Base-by-base conservation (phyloP, 2,797 vertebrate genomes). In the Morelia viridis region DNA sequence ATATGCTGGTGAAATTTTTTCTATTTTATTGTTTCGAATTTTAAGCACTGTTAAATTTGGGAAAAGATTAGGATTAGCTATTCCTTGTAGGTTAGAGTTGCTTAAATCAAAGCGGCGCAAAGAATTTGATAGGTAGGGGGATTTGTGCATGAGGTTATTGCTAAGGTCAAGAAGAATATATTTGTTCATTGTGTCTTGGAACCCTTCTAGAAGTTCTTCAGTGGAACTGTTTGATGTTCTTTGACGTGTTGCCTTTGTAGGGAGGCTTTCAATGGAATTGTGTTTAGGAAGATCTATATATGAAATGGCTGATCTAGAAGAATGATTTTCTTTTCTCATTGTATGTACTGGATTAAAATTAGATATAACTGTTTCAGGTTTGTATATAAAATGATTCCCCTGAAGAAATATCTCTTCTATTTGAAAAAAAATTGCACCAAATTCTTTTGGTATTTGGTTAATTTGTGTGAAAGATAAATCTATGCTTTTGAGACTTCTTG, bases 401-500 rank as follows among this genome's bases (percentile, higher is more conserved):
- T 95, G 94, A 60, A 94, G 4, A 0, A 95, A 9, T 89, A 96
- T 86, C 13, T 91, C 65, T 91, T 96, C 94, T 3, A 96, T 31
- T 88, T 96, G 92, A 6, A 28, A 1, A 80, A 96, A 1, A 31
- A 94, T 94, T 4, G 1, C 4, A 53, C 91, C 91, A 15, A 97
- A 96, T 17, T 92, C 65, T 0, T 0, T 2, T 1, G 96, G 95
- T 92, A 96, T 95, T 87, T 93, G 90, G 19, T 93, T 96, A 50
- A 96, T 87, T 46, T 94, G 95, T 65, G 96, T 95, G 94, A 96
- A 97, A 71, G 96, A 96, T 90, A 96, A 61, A 87, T 97, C 95
- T 0, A 96, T 93, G 53, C 93, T 90, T 53, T 57, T 94, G 90
- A 96, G 91, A 89, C 71, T 92, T 1, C 92, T 8, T 22, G 96